Evolutionary conservation across 2,797 vertebrate genomes (phyloP), one percentile per base, ranked within the genome.

Genomic region (Ctenopoma multispine): DNA sequence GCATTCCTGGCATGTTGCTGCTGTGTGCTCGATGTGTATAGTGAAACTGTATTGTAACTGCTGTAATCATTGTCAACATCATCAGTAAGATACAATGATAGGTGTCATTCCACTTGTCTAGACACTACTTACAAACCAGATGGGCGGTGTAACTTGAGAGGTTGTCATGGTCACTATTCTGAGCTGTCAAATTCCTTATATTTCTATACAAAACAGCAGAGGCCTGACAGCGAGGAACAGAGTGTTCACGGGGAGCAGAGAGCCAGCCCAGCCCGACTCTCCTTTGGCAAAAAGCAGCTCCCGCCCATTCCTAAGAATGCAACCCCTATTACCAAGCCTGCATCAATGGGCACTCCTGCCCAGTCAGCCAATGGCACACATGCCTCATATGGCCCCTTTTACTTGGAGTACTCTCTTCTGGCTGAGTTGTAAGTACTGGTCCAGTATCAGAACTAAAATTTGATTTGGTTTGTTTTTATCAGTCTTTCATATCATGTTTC

Each of bases 301-400:
- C 95, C 97, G 77, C 90, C 95, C 81, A 90, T 97, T 95, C 93
- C 97, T 86, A 95, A 98, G 94, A 95, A 99, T 87, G 95, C 94
- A 53, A 74, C 96, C 82, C 97, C 98, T 10, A 91, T 97, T 83
- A 97, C 96, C 7, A 99, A 99, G 81, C 96, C 97, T 9, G 82
- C 93, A 4, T 95, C 96, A 24, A 93, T 93, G 13, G 94, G 95
- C 50, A 63, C 93, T 0, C 93, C 94, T 0, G 89, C 92, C 17
- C 97, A 96, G 87, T 94, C 96, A 9, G 92, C 97, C 41, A 99
- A 99, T 65, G 97, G 97, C 83, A 98, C 97, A 1, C 97, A 99
- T 0, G 97, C 97, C 46, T 98, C 98, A 14, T 99, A 99, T 0
- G 97, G 98, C 11, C 98, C 98, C 49, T 99, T 99, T 91, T 99